Conservation (phyloP, 2,888 invertebrate genomes). For the Embidobia sp. region DNA sequence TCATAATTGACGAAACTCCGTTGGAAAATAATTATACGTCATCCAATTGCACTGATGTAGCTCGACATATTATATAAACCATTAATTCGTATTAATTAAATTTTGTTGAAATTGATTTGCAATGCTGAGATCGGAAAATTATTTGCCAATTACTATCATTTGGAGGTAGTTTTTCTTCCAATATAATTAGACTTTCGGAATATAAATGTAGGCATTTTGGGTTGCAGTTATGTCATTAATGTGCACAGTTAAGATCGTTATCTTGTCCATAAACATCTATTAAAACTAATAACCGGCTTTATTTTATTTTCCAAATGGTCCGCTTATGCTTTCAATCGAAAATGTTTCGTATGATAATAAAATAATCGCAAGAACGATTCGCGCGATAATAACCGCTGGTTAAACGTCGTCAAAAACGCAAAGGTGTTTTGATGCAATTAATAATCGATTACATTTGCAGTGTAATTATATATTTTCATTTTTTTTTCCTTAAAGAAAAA, state of each 20-base stretch:
- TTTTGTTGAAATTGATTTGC: constrained; percentile 1
- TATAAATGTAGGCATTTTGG: constrained; percentile 5
- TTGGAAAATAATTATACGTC: neutral
- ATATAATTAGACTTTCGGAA: neutral
- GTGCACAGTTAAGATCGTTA: constrained; percentile 10
- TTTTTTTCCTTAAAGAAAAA: too few species aligned
- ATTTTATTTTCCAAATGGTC: neutral
- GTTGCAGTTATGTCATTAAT: constrained; percentile 17
- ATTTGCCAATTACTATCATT: constrained; percentile 23
- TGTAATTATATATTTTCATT: too few species aligned
- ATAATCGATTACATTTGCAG: too few species aligned
- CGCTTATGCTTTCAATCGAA: neutral
- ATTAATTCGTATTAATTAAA: constrained; percentile 2
- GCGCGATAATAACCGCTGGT: too few species aligned
- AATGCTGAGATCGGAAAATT: constrained; percentile 10
- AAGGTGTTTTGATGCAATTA: too few species aligned
- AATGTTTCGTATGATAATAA: constrained; percentile 8
- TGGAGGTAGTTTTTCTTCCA: neutral
- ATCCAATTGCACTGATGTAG: neutral
- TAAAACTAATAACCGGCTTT: constrained; percentile 22
- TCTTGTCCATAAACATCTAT: constrained; percentile 20
- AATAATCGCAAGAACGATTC: too few species aligned
- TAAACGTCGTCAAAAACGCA: too few species aligned
- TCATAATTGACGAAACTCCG: neutral
- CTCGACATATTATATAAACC: constrained; percentile 11